Percentiles rank a stretch among this genome's conserved stretches.
These are phyloP conservation scores for Martes martes DNA, from an alignment of 2,113 vertebrate genomes.

Conservation along the genomic window DNA sequence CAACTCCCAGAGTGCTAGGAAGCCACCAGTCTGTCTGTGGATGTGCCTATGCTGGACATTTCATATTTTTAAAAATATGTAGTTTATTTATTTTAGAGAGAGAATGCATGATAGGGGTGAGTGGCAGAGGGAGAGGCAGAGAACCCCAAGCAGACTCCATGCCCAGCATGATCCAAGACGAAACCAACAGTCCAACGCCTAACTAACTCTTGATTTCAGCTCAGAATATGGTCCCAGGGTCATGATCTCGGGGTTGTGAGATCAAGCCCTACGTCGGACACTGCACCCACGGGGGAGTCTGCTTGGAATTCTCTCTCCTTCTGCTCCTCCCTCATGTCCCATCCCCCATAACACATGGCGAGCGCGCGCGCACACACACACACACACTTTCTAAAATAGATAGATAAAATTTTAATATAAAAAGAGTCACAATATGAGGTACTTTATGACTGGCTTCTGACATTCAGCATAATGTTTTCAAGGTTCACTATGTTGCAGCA, in stretches of 20 bases:
- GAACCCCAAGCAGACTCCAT: neutral
- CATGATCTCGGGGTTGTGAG: neutral
- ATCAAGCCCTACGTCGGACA: neutral
- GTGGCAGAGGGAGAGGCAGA: neutral
- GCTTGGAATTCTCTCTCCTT: neutral
- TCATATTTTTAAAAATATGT: neutral
- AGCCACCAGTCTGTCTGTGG: neutral
- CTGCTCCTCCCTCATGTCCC: neutral
- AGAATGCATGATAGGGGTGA: neutral
- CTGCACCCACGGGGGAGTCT: neutral
- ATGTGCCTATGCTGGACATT: neutral
- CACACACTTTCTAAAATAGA: neutral
- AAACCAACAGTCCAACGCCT: neutral
- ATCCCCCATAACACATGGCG: neutral
- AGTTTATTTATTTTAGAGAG: neutral
- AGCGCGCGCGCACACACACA: rapidly evolving
- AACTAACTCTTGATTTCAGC: neutral
- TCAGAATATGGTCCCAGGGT: neutral
- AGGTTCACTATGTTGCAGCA: neutral
- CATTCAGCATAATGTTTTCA: neutral
- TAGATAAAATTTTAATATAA: neutral
- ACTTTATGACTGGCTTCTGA: neutral
- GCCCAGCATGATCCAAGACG: neutral
- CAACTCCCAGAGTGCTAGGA: neutral
- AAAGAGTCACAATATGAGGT: neutral